Conservation (phyloP, 2,113 vertebrate genomes). For the Triplophysa siluroides region DNA sequence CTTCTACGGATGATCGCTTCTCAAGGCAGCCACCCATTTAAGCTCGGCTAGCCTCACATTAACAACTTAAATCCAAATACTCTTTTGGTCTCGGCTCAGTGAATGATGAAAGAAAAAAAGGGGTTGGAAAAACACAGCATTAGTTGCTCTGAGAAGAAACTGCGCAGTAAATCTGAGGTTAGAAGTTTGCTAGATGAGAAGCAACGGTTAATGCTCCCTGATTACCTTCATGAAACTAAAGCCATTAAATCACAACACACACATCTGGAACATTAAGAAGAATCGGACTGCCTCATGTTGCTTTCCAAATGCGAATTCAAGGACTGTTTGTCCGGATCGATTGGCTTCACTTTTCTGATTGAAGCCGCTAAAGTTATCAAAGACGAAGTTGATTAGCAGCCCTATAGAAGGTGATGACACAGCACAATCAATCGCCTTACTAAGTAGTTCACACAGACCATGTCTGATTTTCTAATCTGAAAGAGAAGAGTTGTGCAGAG, state of each 20-base stretch:
- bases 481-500: slow-evolving; percentile 23
- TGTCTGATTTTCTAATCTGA: slow-evolving; percentile 42
- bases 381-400: slow-evolving; percentile 44
- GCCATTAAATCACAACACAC: slow-evolving; percentile 48
- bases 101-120: slow-evolving; percentile 23
- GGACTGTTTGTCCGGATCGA: slow-evolving; percentile 58
- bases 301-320: slow-evolving; percentile 53
- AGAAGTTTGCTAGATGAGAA: slow-evolving; percentile 34
- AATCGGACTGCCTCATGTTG: slow-evolving; percentile 34
- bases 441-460: slow-evolving; percentile 41
- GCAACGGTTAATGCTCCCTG: slow-evolving; percentile 31
- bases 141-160: slow-evolving; percentile 18
- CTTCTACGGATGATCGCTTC: slow-evolving; percentile 46
- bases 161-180: slow-evolving; percentile 4
- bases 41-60: slow-evolving; percentile 34
- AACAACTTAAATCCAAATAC: slow-evolving; percentile 47
- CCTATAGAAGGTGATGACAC: slow-evolving; percentile 54
- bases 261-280: slow-evolving; percentile 43
- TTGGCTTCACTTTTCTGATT: slow-evolving; percentile 59
- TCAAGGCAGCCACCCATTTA: slow-evolving; percentile 36
- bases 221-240: slow-evolving; percentile 30
- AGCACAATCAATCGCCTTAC: slow-evolving; percentile 50
- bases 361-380: slow-evolving; percentile 56
- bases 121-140: slow-evolving; percentile 16
- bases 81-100: slow-evolving; percentile 34